phyloP scores from a whole-genome alignment of 1,140 invertebrate genomes.

The Anthonomus grandis region DNA sequence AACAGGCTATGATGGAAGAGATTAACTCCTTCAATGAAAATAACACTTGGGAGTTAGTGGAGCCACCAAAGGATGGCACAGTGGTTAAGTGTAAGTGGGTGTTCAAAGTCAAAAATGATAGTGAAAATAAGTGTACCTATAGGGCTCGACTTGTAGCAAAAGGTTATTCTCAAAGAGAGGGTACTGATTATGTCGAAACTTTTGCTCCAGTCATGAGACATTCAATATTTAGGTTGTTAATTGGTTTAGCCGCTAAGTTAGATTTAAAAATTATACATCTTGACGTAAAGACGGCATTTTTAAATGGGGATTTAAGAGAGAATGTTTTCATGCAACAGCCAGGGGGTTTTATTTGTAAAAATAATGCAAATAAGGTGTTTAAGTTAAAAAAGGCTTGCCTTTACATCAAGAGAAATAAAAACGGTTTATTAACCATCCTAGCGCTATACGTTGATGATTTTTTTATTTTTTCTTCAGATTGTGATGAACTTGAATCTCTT shows the following conservation, averaged over 20 bases:
- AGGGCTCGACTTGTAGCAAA: constrained; percentile 45
- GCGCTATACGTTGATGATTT: constrained; percentile 23
- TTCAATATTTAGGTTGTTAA: constrained; percentile 32
- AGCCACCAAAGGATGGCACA: constrained; percentile 37
- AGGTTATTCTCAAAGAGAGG: constrained; percentile 41
- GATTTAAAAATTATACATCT: constrained; percentile 36
- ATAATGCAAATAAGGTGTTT: constrained; percentile 37
- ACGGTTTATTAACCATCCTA: constrained; percentile 31
- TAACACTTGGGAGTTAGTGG: constrained; percentile 42
- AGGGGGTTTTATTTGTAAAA: constrained; percentile 27
- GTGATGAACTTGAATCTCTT: constrained; percentile 20
- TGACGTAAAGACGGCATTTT: constrained; percentile 47
- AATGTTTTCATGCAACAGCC: constrained; percentile 46
- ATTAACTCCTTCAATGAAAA: constrained; percentile 39
- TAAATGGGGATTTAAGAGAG: constrained; percentile 43
- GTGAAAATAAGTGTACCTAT: constrained; percentile 28
- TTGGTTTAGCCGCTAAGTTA: constrained; percentile 35
- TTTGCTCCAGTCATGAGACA: constrained; percentile 33
- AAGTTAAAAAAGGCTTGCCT: constrained; percentile 45
- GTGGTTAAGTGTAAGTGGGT: constrained; percentile 46
- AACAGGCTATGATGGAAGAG: constrained; percentile 39
- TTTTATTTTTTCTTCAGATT: constrained; percentile 24
- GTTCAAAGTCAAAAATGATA: constrained; percentile 39
- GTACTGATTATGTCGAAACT: constrained; percentile 24
- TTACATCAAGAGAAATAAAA: constrained; percentile 29